Conservation (phyloP, 2,113 vertebrate genomes). For the Progne subis region DNA sequence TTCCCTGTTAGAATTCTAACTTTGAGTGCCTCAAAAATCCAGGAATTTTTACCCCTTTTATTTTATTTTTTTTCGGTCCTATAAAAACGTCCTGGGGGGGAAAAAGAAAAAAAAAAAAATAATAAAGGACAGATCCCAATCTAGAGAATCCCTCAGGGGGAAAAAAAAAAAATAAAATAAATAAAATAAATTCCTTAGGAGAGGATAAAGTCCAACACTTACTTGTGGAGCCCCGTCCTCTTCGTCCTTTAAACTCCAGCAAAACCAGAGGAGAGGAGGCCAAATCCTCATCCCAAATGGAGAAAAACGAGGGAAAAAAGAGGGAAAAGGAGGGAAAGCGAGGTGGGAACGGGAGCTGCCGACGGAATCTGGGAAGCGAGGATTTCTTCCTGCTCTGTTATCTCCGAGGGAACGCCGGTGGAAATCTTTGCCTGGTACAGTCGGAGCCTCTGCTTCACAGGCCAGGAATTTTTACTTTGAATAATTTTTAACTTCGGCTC, state of each 20-base stretch:
- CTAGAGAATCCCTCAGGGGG: not conserved
- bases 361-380: not conserved
- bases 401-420: conserved; percentile 84
- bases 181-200: not conserved
- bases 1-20: not conserved
- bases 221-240: not conserved
- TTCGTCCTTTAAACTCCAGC: not conserved
- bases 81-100: not conserved
- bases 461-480: conserved; percentile 83
- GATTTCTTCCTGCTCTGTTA: conserved; percentile 68
- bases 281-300: not conserved
- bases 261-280: not conserved
- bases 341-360: not conserved
- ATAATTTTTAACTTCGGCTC: conserved; percentile 90
- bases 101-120: not conserved
- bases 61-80: too few relatives aligned
- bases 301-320: not conserved
- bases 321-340: not conserved
- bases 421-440: conserved; percentile 98
- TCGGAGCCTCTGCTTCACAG: conserved; percentile 77
- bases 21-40: accelerated
- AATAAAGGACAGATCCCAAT: not conserved
- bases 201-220: conserved; percentile 35
- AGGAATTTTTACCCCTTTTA: not conserved
- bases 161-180: not conserved